phyloP scores from a whole-genome alignment of 1,140 invertebrate species.

The Drosophila auraria region DNA sequence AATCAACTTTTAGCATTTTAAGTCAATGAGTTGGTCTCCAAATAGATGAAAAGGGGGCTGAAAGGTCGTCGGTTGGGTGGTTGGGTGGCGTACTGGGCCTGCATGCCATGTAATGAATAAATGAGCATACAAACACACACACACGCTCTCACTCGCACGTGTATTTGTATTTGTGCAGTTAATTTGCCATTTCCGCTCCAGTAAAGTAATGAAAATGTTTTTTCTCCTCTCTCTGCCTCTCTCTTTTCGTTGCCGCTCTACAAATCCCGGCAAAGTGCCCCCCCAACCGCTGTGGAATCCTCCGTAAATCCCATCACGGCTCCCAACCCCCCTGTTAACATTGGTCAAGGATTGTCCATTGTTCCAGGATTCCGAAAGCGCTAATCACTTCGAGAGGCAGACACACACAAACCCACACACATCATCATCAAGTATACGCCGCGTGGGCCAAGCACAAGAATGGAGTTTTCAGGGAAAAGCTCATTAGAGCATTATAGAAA shows the following conservation, averaged over 20 bases:
- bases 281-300: conserved; percentile 13
- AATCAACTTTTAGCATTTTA: conserved; percentile 22
- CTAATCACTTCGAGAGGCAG: conserved; percentile 64
- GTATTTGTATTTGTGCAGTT: conserved; percentile 76
- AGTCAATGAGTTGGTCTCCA: conserved; percentile 31
- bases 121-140: conserved; percentile 59
- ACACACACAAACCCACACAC: not conserved
- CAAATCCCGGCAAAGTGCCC: conserved; percentile 40
- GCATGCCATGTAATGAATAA: conserved; percentile 73
- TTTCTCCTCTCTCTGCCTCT: not conserved
- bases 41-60: conserved; percentile 2
- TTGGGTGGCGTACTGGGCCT: conserved; percentile 1
- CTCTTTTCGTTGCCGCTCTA: conserved; percentile 12
- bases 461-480: conserved; percentile 29
- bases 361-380: conserved; percentile 51
- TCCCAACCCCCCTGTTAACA: conserved; percentile 2
- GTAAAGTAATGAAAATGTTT: conserved; percentile 79
- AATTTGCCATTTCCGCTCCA: conserved; percentile 82
- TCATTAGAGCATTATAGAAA: conserved; percentile 44
- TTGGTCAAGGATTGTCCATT: conserved; percentile 60
- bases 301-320: not conserved
- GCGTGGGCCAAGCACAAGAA: conserved; percentile 11
- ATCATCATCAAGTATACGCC: conserved; percentile 24
- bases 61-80: not conserved
- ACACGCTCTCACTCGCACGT: conserved; percentile 7